Evolutionary conservation across 2,888 invertebrate genomes (phyloP), one percentile per base, ranked within the genome.

Genomic region (Dynastes tityus): DNA sequence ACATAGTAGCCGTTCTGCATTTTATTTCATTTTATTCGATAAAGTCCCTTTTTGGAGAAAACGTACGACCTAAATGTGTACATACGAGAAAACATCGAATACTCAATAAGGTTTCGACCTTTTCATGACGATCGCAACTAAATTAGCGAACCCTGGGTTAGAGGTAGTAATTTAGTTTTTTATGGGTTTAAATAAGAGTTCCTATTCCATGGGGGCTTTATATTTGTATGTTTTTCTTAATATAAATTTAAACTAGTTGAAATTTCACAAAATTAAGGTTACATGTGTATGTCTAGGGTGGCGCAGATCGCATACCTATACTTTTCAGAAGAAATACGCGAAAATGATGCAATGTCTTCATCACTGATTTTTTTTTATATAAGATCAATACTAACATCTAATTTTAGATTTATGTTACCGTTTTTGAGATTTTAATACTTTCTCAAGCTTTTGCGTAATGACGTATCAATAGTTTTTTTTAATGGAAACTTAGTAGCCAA

Each of bases 21-120:
- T 65, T 16, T 13, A 37, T 65, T 65, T 40, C 65, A 16, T 65
- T 40, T 65, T 65, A 37, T 37, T 37, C 65, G 32, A 65, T 65
- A 65, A 65, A 32, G 16, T 32, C 63, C 16, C 40, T 65, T 65
- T 65, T 65, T 40, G 16, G 40, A 32, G 40, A 37, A 37, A 45
- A 40, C 65, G 37, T 40, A 13, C 65, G n/a, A 65, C n/a, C 16
- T 45, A 32, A 65, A 65, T n/a, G 13, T 29, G 32, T 6, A 64
- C 2, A 64, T n/a, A 32, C 32, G 40, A 16, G 13, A 45, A 45
- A 65, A 16, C 40, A 16, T 65, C 32, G 16, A 37, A 4, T 5
- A 37, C 5, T 65, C 16, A 40, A 65, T 16, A 65, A 40, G 22
- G 16, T 40, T 5, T 16, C 65, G 37, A 40, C n/a, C 65, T 65